A percentile compares a stretch with the other conserved stretches of the same genome.
Conservation (phyloP, 2,797 vertebrate species). For the Argyrosomus regius region DNA sequence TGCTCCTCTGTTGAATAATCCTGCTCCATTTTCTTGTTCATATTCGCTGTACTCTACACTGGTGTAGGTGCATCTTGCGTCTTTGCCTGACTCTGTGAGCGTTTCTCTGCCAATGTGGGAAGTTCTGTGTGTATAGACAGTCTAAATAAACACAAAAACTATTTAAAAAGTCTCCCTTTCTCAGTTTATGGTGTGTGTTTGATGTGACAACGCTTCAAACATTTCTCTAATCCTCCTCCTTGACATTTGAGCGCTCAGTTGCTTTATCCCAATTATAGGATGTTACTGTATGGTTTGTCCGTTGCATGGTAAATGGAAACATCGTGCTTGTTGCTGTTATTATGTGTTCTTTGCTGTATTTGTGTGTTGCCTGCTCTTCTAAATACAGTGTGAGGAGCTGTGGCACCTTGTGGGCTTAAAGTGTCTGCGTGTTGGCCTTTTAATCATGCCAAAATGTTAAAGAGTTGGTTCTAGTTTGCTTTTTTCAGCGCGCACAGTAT, state of each 20-base stretch:
- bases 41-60: background rate
- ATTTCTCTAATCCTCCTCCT: constrained; percentile 54
- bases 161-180: constrained; percentile 44
- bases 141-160: constrained; percentile 64
- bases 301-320: constrained; percentile 43
- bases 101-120: constrained; percentile 48
- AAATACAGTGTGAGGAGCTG: constrained; percentile 26
- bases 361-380: constrained; percentile 26
- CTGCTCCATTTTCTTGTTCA: background rate
- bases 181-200: constrained; percentile 56
- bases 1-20: constrained; percentile 1
- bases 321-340: constrained; percentile 38
- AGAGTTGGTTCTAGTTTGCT: constrained; percentile 16
- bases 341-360: constrained; percentile 20
- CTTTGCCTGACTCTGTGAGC: constrained; percentile 45
- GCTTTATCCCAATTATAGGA: constrained; percentile 62
- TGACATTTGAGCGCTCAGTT: constrained; percentile 58
- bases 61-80: constrained; percentile 19
- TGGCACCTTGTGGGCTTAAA: constrained; percentile 13
- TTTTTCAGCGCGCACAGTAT: background rate
- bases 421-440: constrained; percentile 16
- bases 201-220: constrained; percentile 65
- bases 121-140: constrained; percentile 43
- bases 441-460: constrained; percentile 23
- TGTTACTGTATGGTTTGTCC: constrained; percentile 40